These are phyloP conservation scores for Antrozous pallidus DNA, from an alignment of 2,797 vertebrate species.

Conservation along the genomic window DNA sequence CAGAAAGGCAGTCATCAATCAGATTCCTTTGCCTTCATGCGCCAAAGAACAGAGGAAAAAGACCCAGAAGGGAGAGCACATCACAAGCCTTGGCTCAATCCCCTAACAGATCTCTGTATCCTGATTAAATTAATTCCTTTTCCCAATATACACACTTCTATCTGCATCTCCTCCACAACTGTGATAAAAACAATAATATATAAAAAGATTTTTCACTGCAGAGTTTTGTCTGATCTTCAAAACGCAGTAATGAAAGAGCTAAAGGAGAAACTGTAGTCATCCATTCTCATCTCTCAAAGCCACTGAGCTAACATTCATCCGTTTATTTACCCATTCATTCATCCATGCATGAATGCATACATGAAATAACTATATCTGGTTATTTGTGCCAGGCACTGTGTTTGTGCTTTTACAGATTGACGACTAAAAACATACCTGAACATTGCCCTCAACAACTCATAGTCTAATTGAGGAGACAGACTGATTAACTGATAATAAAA, in stretches of 20 bases:
- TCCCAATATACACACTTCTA: not conserved
- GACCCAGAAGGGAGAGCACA: not conserved
- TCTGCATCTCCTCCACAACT: not conserved
- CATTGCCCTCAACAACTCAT: not conserved
- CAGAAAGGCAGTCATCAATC: constrained; percentile 21
- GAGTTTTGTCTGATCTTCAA: constrained; percentile 21
- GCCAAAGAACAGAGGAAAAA: constrained; percentile 42
- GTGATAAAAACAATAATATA: not conserved
- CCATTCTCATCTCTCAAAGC: not conserved
- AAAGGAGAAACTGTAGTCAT: not conserved
- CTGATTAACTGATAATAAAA: not conserved
- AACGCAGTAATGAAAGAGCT: not conserved
- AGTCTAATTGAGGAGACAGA: not conserved
- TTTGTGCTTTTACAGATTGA: not conserved
- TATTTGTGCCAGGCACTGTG: not conserved
- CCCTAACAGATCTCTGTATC: not conserved
- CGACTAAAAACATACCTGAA: not conserved
- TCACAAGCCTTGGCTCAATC: not conserved
- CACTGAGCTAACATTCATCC: not conserved
- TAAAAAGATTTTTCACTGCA: not conserved
- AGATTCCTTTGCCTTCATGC: constrained; percentile 5
- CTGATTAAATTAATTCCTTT: constrained; percentile 34
- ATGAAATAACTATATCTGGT: not conserved
- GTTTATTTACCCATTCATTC: not conserved
- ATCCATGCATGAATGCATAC: not conserved